Evolutionary conservation across 2,113 vertebrate genomes (phyloP).

Genomic region (Pitta sordida): DNA sequence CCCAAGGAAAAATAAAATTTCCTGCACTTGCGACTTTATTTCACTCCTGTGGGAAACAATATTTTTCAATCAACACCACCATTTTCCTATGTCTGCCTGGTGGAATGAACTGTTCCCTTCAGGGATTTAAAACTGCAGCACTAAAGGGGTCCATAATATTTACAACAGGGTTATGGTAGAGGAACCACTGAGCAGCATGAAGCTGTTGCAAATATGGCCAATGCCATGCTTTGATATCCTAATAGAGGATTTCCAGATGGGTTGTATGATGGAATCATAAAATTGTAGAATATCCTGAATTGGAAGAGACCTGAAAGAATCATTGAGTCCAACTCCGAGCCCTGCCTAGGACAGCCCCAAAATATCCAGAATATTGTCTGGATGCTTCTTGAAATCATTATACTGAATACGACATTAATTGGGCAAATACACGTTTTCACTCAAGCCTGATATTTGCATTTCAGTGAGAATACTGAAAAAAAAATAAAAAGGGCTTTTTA

Average conservation of each 20-base stretch:
- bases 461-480: not conserved
- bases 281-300: not conserved
- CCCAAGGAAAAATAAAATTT: not conserved
- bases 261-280: not conserved
- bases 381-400: not conserved
- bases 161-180: not conserved
- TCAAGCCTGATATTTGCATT: not conserved
- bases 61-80: not conserved
- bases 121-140: not conserved
- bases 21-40: not conserved
- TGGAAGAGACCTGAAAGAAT: not conserved
- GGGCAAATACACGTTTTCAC: not conserved
- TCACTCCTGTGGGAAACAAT: not conserved
- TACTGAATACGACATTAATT: not conserved
- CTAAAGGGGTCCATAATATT: not conserved
- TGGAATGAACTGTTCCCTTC: not conserved
- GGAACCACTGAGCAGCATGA: not conserved
- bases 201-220: not conserved
- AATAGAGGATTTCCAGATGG: not conserved
- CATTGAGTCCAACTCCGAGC: rapidly evolving
- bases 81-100: rapidly evolving
- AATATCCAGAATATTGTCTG: not conserved
- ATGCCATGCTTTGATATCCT: not conserved
- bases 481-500: not conserved
- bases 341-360: not conserved